Evolutionary conservation across 2,888 invertebrate genomes (phyloP).

Genomic region (Pollenia labialis): DNA sequence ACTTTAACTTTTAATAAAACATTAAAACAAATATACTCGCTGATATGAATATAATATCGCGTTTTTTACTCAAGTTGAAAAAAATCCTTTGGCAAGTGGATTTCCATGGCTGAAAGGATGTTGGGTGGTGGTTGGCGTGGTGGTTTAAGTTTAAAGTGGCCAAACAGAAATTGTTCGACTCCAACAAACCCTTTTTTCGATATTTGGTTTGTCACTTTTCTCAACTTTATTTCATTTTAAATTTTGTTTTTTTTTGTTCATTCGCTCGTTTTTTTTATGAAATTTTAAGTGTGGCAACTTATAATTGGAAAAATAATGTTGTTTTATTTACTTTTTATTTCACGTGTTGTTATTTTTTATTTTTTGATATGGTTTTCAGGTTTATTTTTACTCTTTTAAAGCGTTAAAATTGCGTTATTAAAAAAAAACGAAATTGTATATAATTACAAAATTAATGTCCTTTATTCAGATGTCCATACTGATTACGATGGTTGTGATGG

Average conservation of each 20-base stretch:
- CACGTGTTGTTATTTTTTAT: constrained; percentile 57
- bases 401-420: constrained; percentile 78
- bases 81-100: constrained; percentile 39
- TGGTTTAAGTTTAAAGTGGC: constrained; percentile 29
- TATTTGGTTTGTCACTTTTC: constrained; percentile 50
- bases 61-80: constrained; percentile 45
- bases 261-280: constrained; percentile 40
- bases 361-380: constrained; percentile 58
- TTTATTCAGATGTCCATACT: constrained; percentile 75
- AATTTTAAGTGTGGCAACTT: constrained; percentile 75
- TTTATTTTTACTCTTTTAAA: constrained; percentile 72
- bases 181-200: constrained; percentile 49
- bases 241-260: constrained; percentile 20
- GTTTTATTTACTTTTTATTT: constrained; percentile 56
- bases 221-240: constrained; percentile 48
- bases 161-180: constrained; percentile 38
- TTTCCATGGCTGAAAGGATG: constrained; percentile 33
- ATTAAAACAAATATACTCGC: constrained; percentile 67
- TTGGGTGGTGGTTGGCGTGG: constrained; percentile 11
- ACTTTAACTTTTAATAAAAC: constrained; percentile 82
- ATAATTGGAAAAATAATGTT: constrained; percentile 75
- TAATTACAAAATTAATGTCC: constrained; percentile 82
- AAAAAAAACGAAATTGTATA: constrained; percentile 72
- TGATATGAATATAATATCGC: constrained; percentile 25
- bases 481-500: constrained; percentile 58